Conservation (phyloP, 2,888 invertebrate species). For the Cantharis rustica region DNA sequence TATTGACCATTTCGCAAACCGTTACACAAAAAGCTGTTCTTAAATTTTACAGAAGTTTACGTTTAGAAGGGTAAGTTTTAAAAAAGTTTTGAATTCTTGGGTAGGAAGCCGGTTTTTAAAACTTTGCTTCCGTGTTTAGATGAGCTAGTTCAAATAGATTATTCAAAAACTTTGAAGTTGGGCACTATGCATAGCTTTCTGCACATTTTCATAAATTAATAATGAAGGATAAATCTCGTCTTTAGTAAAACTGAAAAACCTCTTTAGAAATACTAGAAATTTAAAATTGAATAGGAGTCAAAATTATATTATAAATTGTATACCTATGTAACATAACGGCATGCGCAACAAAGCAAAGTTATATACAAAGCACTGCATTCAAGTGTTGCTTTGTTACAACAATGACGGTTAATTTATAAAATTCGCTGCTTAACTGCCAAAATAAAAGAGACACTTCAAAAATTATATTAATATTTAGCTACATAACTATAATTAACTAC, state of each 20-base stretch:
- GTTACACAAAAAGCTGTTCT: neutral
- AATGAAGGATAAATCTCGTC: neutral
- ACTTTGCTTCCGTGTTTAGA: neutral
- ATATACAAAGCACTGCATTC: neutral
- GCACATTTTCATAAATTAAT: neutral
- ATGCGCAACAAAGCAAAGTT: neutral
- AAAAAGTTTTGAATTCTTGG: neutral
- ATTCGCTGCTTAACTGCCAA: neutral
- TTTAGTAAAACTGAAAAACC: neutral
- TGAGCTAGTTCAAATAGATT: neutral
- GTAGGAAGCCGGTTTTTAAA: neutral
- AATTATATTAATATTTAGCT: neutral
- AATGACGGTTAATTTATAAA: neutral
- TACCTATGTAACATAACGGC: neutral
- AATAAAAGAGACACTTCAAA: neutral
- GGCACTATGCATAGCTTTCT: neutral
- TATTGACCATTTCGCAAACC: neutral
- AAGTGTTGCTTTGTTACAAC: neutral
- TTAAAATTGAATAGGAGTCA: neutral
- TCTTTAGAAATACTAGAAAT: neutral
- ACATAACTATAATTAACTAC: neutral
- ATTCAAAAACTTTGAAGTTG: neutral
- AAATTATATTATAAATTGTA: neutral
- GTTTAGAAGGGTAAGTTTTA: neutral
- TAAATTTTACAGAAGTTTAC: neutral